Percentiles rank a stretch among this genome's conserved stretches.
Conservation (phyloP, 2,888 invertebrate species). For the Tenthredo notha region DNA sequence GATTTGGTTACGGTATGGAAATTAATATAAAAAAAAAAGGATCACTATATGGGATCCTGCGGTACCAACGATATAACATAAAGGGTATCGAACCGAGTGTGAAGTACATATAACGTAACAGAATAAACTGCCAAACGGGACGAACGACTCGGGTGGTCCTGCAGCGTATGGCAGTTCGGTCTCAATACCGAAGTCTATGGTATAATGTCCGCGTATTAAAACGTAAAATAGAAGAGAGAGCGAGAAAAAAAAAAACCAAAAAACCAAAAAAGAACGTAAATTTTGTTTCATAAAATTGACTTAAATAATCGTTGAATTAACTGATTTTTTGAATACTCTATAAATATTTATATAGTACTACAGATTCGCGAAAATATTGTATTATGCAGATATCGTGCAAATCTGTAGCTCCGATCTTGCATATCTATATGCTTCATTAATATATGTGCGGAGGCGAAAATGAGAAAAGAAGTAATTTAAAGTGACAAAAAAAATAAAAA, state of each 20-base stretch:
- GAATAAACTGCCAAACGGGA: conserved; percentile 66
- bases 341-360: too few relatives aligned
- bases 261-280: background rate
- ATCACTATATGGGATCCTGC: too few relatives aligned
- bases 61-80: background rate
- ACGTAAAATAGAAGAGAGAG: too few relatives aligned
- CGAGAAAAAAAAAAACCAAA: background rate
- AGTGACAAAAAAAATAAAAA: background rate
- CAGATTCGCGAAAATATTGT: too few relatives aligned
- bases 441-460: too few relatives aligned
- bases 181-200: background rate
- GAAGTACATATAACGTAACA: conserved; percentile 70
- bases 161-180: background rate
- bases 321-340: background rate
- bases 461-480: background rate
- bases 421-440: too few relatives aligned
- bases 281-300: background rate
- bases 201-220: background rate
- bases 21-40: background rate
- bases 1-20: background rate
- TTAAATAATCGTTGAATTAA: background rate
- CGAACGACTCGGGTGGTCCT: conserved; percentile 74
- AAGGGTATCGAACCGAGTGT: conserved; percentile 56
- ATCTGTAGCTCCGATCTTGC: too few relatives aligned
- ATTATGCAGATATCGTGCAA: too few relatives aligned